Evolutionary conservation across 2,888 invertebrate species (phyloP).

Genomic region (Macropis europaea): DNA sequence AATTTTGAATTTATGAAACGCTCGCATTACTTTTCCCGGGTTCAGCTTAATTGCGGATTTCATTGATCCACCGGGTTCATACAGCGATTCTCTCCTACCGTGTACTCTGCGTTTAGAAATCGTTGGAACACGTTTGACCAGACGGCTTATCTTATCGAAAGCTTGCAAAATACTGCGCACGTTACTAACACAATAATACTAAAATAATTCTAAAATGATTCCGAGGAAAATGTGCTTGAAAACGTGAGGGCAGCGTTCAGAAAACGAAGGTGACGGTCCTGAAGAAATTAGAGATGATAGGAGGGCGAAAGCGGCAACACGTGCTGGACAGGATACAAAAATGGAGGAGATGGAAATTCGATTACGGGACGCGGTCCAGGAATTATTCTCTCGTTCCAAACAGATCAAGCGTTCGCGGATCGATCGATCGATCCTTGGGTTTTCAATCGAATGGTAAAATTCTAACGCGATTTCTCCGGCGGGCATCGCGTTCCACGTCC

Average conservation of each 20-base stretch:
- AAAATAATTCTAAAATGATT: no score
- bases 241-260: no score
- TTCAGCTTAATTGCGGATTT: conserved; percentile 31
- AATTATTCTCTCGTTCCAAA: background rate
- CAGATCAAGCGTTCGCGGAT: conserved; percentile 19
- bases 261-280: no score
- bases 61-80: conserved; percentile 36
- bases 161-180: no score
- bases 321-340: no score
- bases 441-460: conserved; percentile 27
- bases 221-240: no score
- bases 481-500: conserved; percentile 18
- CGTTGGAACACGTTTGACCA: conserved; percentile 20
- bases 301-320: no score
- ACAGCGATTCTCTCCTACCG: conserved; percentile 18
- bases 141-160: conserved; percentile 66
- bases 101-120: conserved; percentile 9
- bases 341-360: no score
- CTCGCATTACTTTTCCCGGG: conserved; percentile 22
- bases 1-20: conserved; percentile 39
- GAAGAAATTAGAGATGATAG: no score
- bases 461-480: conserved; percentile 29
- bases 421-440: conserved; percentile 26
- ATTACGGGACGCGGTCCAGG: background rate
- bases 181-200: no score